phyloP scores from a whole-genome alignment of 2,797 vertebrate genomes.

The Sylvia borin region DNA sequence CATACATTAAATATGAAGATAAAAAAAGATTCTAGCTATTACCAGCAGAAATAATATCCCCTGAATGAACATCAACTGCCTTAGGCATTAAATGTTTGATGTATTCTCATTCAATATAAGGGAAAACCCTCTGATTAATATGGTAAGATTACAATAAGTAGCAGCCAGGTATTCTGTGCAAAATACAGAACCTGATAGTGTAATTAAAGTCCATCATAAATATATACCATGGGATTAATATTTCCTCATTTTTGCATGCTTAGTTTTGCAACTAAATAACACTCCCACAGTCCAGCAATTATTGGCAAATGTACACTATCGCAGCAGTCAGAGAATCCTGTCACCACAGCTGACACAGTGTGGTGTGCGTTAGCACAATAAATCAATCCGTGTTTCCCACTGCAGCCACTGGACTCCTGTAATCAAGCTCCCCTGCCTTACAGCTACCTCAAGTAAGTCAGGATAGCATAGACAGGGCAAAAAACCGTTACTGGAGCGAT shows the following conservation, averaged over 20 bases:
- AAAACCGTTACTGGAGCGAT: not conserved
- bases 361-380: not conserved
- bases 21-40: slow-evolving; percentile 29
- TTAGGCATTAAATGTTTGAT: slow-evolving; percentile 19
- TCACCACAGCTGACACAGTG: not conserved
- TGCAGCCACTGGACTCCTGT: not conserved
- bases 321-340: not conserved
- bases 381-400: not conserved
- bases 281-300: not conserved
- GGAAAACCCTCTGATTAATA: not conserved
- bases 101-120: not conserved
- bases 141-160: not conserved
- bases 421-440: not conserved
- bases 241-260: not conserved
- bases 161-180: not conserved
- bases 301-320: not conserved
- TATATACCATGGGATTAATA: not conserved
- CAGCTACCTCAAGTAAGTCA: not conserved
- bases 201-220: slow-evolving; percentile 4
- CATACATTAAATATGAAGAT: slow-evolving; percentile 51
- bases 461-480: not conserved
- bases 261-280: slow-evolving; percentile 1
- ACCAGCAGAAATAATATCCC: slow-evolving; percentile 38
- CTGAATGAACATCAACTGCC: slow-evolving; percentile 12
- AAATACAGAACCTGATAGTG: not conserved